A percentile compares a stretch with the other conserved stretches of the same genome.
Conservation (phyloP, 2,797 vertebrate genomes). For the Neosilurus mollespiculum region DNA sequence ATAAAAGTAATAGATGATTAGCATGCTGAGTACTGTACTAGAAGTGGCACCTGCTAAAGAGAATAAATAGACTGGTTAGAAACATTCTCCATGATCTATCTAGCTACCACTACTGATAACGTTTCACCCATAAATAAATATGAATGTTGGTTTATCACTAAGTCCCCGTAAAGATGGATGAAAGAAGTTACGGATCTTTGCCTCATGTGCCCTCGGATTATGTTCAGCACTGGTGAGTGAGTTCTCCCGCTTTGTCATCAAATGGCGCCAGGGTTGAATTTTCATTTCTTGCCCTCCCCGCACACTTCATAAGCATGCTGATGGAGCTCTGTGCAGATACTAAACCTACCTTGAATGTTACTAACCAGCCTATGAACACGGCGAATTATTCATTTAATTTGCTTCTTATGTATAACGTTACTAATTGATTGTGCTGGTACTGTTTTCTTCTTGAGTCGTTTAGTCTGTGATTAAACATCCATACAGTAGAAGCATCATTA, state of each 20-base stretch:
- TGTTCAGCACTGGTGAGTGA: slow-evolving; percentile 82
- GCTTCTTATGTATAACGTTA: not conserved
- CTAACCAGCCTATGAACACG: slow-evolving; percentile 46
- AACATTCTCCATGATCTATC: slow-evolving; percentile 37
- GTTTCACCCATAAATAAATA: slow-evolving; percentile 55
- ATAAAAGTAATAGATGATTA: not conserved
- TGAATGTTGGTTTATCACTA: slow-evolving; percentile 71
- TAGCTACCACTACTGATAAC: not conserved
- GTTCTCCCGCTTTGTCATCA: slow-evolving; percentile 58
- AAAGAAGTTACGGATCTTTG: slow-evolving; percentile 78
- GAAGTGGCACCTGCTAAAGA: slow-evolving; percentile 11
- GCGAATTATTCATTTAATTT: not conserved
- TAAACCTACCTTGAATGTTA: slow-evolving; percentile 42
- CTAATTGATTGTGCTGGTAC: not conserved
- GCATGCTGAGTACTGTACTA: not conserved
- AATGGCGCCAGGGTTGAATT: slow-evolving; percentile 56
- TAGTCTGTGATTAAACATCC: not conserved
- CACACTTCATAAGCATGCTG: slow-evolving; percentile 32
- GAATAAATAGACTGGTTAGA: slow-evolving; percentile 45
- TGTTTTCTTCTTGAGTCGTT: too few relatives aligned
- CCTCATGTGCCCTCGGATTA: slow-evolving; percentile 78
- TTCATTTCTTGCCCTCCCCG: slow-evolving; percentile 30
- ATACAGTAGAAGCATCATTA: too few relatives aligned
- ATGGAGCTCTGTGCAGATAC: slow-evolving; percentile 30
- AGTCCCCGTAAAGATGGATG: slow-evolving; percentile 77